Conservation (phyloP, 2,888 invertebrate genomes). For the Ophion ventricosus region DNA sequence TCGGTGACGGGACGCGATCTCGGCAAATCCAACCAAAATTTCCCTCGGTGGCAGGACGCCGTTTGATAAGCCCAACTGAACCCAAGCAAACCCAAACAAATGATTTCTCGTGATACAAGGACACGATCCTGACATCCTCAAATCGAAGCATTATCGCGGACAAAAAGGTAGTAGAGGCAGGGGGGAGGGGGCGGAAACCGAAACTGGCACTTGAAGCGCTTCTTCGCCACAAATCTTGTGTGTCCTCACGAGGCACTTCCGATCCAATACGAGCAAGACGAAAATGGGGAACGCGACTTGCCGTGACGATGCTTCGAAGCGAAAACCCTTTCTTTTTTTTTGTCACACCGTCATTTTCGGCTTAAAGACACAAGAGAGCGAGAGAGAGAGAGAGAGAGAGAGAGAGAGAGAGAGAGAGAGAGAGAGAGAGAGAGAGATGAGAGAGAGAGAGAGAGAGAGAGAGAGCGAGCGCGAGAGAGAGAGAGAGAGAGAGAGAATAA, state of each 20-base stretch:
- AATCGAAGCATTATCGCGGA: not conserved
- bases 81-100: not conserved
- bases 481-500: not conserved
- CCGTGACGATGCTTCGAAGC: not conserved
- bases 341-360: not conserved
- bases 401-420: too few species aligned
- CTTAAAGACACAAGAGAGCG: not conserved
- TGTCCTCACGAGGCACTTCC: not conserved
- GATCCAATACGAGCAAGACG: not conserved
- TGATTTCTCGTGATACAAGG: not conserved
- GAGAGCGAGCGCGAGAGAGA: not conserved
- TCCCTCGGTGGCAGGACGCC: too few species aligned
- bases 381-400: not conserved
- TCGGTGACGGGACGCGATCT: too few species aligned
- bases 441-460: not conserved
- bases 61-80: too few species aligned
- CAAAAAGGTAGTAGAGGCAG: not conserved
- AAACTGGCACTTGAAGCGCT: not conserved
- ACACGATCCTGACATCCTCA: not conserved
- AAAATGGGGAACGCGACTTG: not conserved
- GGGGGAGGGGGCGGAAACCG: not conserved
- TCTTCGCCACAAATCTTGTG: not conserved
- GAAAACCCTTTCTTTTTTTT: not conserved
- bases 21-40: too few species aligned
- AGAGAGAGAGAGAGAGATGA: not conserved